A percentile compares a stretch with the other conserved stretches of the same genome.
Conservation (phyloP, 2,797 vertebrate species). For the Cryptoprocta ferox region DNA sequence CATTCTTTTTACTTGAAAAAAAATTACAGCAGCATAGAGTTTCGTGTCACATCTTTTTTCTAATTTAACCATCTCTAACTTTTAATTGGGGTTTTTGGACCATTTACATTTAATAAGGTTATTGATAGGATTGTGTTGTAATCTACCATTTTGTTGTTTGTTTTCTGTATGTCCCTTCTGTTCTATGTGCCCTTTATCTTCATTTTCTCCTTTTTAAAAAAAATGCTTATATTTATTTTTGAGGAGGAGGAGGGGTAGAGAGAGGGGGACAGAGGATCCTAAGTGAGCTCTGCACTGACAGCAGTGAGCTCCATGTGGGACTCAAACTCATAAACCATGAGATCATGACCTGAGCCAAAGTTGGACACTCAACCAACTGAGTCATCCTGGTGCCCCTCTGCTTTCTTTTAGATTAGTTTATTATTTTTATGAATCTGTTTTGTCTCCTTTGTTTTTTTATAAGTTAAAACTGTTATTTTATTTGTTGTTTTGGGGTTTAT, state of each 20-base stretch:
- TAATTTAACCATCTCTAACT: not conserved
- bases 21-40: not conserved
- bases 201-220: not conserved
- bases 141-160: not conserved
- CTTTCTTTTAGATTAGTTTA: not conserved
- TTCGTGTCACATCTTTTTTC: not conserved
- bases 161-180: not conserved
- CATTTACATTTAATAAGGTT: conserved; percentile 11
- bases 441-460: not conserved
- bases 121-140: not conserved
- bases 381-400: not conserved
- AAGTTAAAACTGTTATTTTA: not conserved
- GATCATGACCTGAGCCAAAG: too few species aligned
- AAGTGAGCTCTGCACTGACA: too few species aligned
- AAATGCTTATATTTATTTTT: too few species aligned
- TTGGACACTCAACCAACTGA: too few species aligned
- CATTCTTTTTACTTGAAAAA: not conserved
- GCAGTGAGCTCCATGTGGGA: too few species aligned
- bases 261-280: too few species aligned
- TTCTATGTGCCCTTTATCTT: not conserved
- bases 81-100: not conserved
- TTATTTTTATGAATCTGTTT: not conserved
- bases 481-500: not conserved
- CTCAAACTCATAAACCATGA: too few species aligned
- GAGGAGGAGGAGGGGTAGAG: too few species aligned